Base-by-base conservation (phyloP, 2,888 invertebrate species). In the Apodemia mormo region DNA sequence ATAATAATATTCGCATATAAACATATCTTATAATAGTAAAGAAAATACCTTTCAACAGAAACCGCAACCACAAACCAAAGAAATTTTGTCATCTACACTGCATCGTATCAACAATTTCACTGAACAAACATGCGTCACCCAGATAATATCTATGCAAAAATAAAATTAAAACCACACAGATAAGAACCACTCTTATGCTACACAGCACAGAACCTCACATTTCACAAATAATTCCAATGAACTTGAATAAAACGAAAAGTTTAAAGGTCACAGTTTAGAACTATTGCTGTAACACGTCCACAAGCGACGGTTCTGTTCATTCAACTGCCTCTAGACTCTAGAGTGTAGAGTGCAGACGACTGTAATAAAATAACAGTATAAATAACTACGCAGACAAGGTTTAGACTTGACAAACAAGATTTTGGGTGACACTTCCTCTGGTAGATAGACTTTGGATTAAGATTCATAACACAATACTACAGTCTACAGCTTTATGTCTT, bases 21-120 rank as follows among this genome's bases (percentile, higher is more conserved):
- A 58, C 22, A 10, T 61, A 33, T 52, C 22, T 68, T 69, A 71
- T 68, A n/a, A 72, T 61, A 71, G 76, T 68, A 74, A 70, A 69
- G 76, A 78, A 81, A 82, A 79, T 84, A 85, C 83, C 83, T 85
- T 78, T 78, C 77, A 74, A 81, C 12, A 75, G 49, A 69, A 75
- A 81, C 81, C 82, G 75, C 82, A 74, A 87, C 89, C 88, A 79
- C 90, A 87, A 84, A 84, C 83, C 84, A 74, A 82, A 82, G 84
- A 85, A 86, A 86, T 82, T 75, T 72, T 74, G 80, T 85, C 85
- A 88, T 87, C 85, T 82, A 76, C 81, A 84, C 86, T 82, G 81
- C 84, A 86, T 82, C 81, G 75, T 79, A 81, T 79, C 85, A 86
- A 66, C 82, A 85, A 83, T 84, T 83, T 80, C 85, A 87, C 86